Conservation (phyloP, 2,888 invertebrate species). For the Drosophila limbata region DNA sequence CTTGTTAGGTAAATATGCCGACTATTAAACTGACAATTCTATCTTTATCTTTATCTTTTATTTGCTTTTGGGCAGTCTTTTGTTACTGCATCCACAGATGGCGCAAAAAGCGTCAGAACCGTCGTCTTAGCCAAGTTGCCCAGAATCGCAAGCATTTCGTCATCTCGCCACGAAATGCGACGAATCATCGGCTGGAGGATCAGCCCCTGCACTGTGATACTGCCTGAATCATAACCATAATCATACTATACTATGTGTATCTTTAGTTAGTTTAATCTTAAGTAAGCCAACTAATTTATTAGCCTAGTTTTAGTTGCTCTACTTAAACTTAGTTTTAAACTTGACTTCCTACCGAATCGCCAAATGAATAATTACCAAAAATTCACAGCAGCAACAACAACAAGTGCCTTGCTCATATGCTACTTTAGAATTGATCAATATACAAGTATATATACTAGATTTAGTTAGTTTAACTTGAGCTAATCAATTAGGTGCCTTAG, state of each 20-base stretch:
- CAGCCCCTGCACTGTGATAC: slow-evolving; percentile 83
- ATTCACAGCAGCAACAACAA: neutral
- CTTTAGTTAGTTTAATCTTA: slow-evolving; percentile 16
- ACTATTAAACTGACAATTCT: neutral
- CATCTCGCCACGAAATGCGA: slow-evolving; percentile 80
- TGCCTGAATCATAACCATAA: slow-evolving; percentile 50
- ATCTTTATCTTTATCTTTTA: neutral
- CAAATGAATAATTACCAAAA: slow-evolving; percentile 49
- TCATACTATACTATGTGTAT: neutral
- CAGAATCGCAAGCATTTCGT: slow-evolving; percentile 77
- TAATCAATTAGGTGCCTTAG: slow-evolving; percentile 36
- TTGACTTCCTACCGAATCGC: slow-evolving; percentile 38
- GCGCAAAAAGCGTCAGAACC: slow-evolving; percentile 67
- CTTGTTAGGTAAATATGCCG: slow-evolving; percentile 70
- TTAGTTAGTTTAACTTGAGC: slow-evolving; percentile 16
- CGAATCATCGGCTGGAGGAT: slow-evolving; percentile 65
- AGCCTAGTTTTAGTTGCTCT: slow-evolving; percentile 17
- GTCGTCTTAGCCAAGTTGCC: slow-evolving; percentile 54
- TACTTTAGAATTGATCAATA: slow-evolving; percentile 20
- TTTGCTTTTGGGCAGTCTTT: slow-evolving; percentile 55
- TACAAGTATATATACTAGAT: slow-evolving; percentile 12
- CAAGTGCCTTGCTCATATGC: slow-evolving; percentile 22
- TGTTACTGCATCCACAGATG: slow-evolving; percentile 75
- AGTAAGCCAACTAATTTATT: slow-evolving; percentile 49
- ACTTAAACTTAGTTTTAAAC: slow-evolving; percentile 35